Percentiles rank a stretch among this genome's conserved stretches.
These are phyloP conservation scores for Rallus crepitans DNA, from an alignment of 2,797 vertebrate species.

Conservation along the genomic window DNA sequence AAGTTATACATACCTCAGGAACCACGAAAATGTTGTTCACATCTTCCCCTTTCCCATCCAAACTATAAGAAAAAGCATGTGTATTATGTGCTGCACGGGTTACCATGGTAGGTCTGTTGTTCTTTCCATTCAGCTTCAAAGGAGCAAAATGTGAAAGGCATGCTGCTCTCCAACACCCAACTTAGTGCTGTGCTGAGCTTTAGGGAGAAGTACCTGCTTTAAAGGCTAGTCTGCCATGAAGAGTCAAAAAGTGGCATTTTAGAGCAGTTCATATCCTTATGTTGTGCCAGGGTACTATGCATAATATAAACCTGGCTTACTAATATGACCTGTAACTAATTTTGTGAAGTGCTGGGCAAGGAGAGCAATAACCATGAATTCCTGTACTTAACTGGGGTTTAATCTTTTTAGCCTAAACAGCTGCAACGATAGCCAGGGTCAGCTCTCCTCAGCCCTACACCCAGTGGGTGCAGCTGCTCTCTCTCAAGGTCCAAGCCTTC, in stretches of 20 bases:
- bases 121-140: background rate
- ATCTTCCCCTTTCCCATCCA: background rate
- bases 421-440: background rate
- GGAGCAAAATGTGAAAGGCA: background rate
- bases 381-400: background rate
- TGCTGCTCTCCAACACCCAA: background rate
- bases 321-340: background rate
- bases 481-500: background rate
- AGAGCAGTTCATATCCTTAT: background rate
- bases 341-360: background rate
- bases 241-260: background rate
- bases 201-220: background rate
- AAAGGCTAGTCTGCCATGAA: background rate
- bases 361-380: slow-evolving; percentile 11
- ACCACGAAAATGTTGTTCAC: background rate
- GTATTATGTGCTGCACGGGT: background rate
- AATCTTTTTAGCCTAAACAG: background rate
- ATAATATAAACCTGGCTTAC: background rate
- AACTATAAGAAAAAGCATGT: background rate
- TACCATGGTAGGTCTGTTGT: background rate
- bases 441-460: background rate
- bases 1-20: background rate
- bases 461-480: background rate
- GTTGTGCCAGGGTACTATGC: background rate
- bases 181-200: background rate